A percentile compares a stretch with the other conserved stretches of the same genome.
These are phyloP conservation scores for Pelosia muscerda DNA, from an alignment of 2,888 invertebrate species.

Conservation along the genomic window DNA sequence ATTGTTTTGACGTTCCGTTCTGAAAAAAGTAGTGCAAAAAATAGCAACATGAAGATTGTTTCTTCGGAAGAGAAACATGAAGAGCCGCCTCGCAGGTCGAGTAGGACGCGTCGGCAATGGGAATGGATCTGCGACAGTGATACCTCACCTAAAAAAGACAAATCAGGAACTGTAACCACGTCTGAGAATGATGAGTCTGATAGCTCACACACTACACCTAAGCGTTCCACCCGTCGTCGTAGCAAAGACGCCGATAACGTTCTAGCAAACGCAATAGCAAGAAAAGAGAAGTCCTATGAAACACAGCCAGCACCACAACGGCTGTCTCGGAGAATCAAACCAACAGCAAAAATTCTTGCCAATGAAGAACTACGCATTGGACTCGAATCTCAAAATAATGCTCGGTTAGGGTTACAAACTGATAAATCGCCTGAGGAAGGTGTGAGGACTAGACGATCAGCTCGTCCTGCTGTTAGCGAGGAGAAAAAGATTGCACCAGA, in stretches of 20 bases:
- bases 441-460: slow-evolving; percentile 72
- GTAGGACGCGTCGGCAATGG: slow-evolving; percentile 72
- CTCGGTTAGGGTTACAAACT: slow-evolving; percentile 76
- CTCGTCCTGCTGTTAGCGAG: slow-evolving; percentile 53
- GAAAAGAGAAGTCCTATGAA: slow-evolving; percentile 90
- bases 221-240: slow-evolving; percentile 88
- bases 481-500: slow-evolving; percentile 49
- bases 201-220: slow-evolving; percentile 76
- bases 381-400: slow-evolving; percentile 86
- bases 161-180: slow-evolving; percentile 59
- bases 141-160: slow-evolving; percentile 67
- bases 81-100: slow-evolving; percentile 73
- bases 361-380: slow-evolving; percentile 88
- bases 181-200: slow-evolving; percentile 80
- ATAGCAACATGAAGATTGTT: slow-evolving; percentile 83
- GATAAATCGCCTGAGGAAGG: slow-evolving; percentile 76
- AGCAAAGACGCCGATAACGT: slow-evolving; percentile 89
- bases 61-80: slow-evolving; percentile 80
- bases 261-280: slow-evolving; percentile 90
- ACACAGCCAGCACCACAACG: slow-evolving; percentile 67
- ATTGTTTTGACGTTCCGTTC: slow-evolving; percentile 89
- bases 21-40: slow-evolving; percentile 86
- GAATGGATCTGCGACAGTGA: slow-evolving; percentile 76
- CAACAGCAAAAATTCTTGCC: slow-evolving; percentile 89
- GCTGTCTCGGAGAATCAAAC: slow-evolving; percentile 87